Evolutionary conservation across 2,888 invertebrate species (phyloP).

Genomic region (Lepidochrysops patricia): DNA sequence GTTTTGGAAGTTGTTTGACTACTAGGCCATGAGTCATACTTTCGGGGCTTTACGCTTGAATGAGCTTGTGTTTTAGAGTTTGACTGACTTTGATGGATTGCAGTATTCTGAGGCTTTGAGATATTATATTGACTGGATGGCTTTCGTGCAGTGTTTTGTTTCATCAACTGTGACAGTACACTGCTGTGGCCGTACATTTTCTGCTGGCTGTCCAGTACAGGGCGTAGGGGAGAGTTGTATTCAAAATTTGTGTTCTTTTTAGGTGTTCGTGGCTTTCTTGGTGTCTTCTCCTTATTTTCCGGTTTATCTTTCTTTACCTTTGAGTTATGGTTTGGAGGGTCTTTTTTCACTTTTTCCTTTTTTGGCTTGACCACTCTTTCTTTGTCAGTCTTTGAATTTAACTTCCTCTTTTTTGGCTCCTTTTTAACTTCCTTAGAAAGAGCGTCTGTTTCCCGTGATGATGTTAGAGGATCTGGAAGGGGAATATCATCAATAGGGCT

Average conservation of each 20-base stretch:
- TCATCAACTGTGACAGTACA: background rate
- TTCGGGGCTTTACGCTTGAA: conserved; percentile 16
- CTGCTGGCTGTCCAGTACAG: conserved; percentile 35
- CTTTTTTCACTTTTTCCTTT: conserved; percentile 31
- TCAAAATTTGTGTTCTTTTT: conserved; percentile 34
- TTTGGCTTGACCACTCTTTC: conserved; percentile 35
- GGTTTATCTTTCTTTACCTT: conserved; percentile 32
- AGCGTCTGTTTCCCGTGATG: conserved; percentile 20
- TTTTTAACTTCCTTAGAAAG: conserved; percentile 29
- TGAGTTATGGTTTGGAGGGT: conserved; percentile 27
- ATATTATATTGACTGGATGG: conserved; percentile 3
- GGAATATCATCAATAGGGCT: conserved; percentile 26
- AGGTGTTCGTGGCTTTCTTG: conserved; percentile 48
- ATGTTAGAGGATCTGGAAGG: conserved; percentile 27
- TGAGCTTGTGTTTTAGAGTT: conserved; percentile 11
- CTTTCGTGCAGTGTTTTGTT: background rate
- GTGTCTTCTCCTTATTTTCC: conserved; percentile 42
- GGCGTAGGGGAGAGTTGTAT: conserved; percentile 45
- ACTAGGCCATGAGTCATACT: conserved; percentile 16
- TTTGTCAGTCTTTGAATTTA: conserved; percentile 30
- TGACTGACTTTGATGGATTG: background rate
- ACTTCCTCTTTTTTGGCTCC: conserved; percentile 48
- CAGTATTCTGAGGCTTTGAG: background rate
- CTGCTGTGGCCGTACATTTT: conserved; percentile 27
- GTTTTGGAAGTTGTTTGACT: conserved; percentile 26